phyloP scores from a whole-genome alignment of 2,888 invertebrate genomes.

The Eristalis intricaria region DNA sequence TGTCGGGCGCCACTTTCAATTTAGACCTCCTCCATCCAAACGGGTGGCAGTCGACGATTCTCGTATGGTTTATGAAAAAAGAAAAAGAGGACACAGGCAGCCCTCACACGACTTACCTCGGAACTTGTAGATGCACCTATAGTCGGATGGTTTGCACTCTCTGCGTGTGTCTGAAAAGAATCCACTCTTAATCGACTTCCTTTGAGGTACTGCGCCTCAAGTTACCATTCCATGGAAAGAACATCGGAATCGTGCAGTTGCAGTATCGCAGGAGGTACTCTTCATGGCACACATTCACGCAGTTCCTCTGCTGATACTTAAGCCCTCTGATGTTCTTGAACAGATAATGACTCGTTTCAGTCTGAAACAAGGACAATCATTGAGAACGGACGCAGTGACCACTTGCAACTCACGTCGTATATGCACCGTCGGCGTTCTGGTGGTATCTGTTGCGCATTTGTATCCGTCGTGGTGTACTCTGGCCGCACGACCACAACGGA shows the following conservation, averaged over 20 bases:
- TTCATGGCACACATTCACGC: conserved; percentile 78
- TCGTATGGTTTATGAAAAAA: neutral
- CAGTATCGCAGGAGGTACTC: conserved; percentile 76
- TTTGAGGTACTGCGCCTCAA: neutral
- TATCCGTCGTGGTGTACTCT: conserved; percentile 76
- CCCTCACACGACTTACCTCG: conserved; percentile 74
- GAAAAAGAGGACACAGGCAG: neutral
- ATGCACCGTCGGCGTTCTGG: conserved; percentile 77
- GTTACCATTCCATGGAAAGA: conserved; percentile 76
- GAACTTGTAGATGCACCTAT: conserved; percentile 76
- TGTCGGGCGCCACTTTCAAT: too few species aligned
- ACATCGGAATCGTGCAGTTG: conserved; percentile 78
- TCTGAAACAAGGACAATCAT: conserved; percentile 12
- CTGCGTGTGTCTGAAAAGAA: conserved; percentile 23
- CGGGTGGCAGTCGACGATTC: too few species aligned
- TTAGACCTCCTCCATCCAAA: too few species aligned
- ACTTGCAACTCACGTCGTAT: conserved; percentile 72
- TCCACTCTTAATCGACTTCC: neutral
- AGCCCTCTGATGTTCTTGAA: conserved; percentile 72
- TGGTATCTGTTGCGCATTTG: conserved; percentile 73
- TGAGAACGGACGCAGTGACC: neutral
- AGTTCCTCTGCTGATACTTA: conserved; percentile 75
- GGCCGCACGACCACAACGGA: conserved; percentile 77
- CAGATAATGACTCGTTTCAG: conserved; percentile 72
- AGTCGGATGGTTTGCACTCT: conserved; percentile 74